phyloP scores from a whole-genome alignment of 2,113 vertebrate species.

The Cyprinodon tularosa region DNA sequence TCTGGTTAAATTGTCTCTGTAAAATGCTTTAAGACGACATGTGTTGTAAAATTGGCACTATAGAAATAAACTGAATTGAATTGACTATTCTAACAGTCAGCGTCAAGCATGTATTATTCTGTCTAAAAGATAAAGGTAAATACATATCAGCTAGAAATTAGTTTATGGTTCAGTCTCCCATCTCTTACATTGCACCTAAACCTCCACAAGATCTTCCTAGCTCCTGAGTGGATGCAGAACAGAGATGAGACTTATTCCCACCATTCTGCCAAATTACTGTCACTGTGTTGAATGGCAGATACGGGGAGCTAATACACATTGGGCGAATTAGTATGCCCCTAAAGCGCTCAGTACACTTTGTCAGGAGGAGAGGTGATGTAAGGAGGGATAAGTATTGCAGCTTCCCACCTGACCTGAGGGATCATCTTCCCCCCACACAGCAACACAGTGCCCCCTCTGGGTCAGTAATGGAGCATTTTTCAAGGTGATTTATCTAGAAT shows the following conservation, averaged over 20 bases:
- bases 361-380: slow-evolving; percentile 70
- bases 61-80: too few species aligned
- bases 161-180: background rate
- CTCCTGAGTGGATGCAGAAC: slow-evolving; percentile 25
- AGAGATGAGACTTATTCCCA: slow-evolving; percentile 40
- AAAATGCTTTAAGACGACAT: too few species aligned
- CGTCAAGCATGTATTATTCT: too few species aligned
- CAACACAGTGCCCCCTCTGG: slow-evolving; percentile 76
- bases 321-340: slow-evolving; percentile 66
- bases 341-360: slow-evolving; percentile 58
- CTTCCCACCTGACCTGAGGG: slow-evolving; percentile 56
- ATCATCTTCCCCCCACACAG: slow-evolving; percentile 44
- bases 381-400: slow-evolving; percentile 69
- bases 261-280: slow-evolving; percentile 60
- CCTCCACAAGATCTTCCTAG: background rate
- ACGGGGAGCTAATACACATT: slow-evolving; percentile 59
- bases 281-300: slow-evolving; percentile 65
- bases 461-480: slow-evolving; percentile 37
- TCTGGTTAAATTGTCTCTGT: too few species aligned
- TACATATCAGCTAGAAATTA: background rate
- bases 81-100: too few species aligned
- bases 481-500: slow-evolving; percentile 15
- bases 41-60: too few species aligned
- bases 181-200: background rate
- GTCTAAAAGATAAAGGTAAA: too few species aligned